Base-by-base conservation (phyloP, 2,113 vertebrate genomes). In the Cepphus grylle region DNA sequence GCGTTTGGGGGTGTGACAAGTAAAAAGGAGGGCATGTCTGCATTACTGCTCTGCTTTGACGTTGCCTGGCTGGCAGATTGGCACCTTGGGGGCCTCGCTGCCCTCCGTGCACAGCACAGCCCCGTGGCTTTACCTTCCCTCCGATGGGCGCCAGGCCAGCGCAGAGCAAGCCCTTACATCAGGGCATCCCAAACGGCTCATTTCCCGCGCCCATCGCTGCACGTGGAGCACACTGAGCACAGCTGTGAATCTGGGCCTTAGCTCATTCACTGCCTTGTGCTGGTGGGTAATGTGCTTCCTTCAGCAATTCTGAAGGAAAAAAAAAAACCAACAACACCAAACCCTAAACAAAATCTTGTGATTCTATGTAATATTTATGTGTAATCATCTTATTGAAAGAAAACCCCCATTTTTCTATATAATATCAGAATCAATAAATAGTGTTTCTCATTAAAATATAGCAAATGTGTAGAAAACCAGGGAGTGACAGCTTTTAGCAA, bases 391-490 rank as follows among this genome's bases (percentile, higher is more conserved):
- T 63, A 63, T 19, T 88, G 81, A 95, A 95, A 93, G 73, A 83
- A 95, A 82, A 47, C 2, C 15, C 21, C 21, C 40, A 59, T 91
- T 96, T 93, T 89, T 52, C 70, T 80, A 1, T 12, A 58, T 80
- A 77, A 80, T 94, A 91, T 50, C 66, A 58, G 90, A 85, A 95
- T 93, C 79, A 94, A 90, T 93, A 89, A 91, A 86, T 81, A 61
- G 49, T 15, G 38, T 63, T 96, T 89, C 84, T 94, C 32, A 42
- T 84, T 94, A 58, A 93, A 73, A 82, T 80, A 78, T 17, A 71
- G 55, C 42, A 91, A 96, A 93, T 70, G 56, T 16, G 25, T 53
- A 47, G 71, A 87, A 96, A 94, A 86, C 40, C 70, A 72, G 30
- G 29, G 74, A 91, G 53, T 93, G 79, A 69, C 78, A 87, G 66